Evolutionary conservation across 2,113 vertebrate genomes (phyloP), one percentile per base, ranked within the genome.

Genomic region (Electrona antarctica): DNA sequence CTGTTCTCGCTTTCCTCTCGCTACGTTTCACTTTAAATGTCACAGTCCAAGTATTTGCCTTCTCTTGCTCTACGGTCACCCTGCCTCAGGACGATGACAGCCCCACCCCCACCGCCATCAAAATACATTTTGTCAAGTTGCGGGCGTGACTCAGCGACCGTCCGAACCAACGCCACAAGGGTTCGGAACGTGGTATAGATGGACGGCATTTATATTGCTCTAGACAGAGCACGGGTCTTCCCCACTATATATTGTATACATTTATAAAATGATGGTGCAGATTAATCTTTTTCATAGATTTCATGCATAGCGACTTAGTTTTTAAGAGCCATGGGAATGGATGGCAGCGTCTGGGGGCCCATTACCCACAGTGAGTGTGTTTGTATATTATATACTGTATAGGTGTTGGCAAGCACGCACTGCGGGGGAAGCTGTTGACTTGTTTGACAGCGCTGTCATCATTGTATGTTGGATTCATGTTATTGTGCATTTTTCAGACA

Each of bases 101-200:
- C 74, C 67, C 5, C 58, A 15, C 82, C 87, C 80, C 58, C 77
- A 83, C 56, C 78, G 64, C 67, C 74, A 67, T 67, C 79, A 76
- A 79, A 87, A 69, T 58, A 45, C 72, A 69, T 76, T 84, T 69
- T 74, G 77, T 88, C 84, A 85, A 71, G 76, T 57, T 2, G 1
- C 29, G 0, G n/a, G 14, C 67, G 81, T 78, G 79, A 88, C 61
- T 90, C 80, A 83, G 15, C 73, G 29, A 10, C 64, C 73, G 29
- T 9, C 64, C 7, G 21, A 75, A 57, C 13, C 29, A 66, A 75
- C 55, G 29, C 49, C 9, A 13, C 71, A n/a, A 7, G 33, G n/a
- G 47, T 76, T 69, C 67, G 14, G 45, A 52, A 50, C 7, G 7
- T 70, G 63, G 33, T 41, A 41, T 41, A 41, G 3, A 64, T 79